phyloP scores from a whole-genome alignment of 2,888 invertebrate species.

The Brenthis ino region DNA sequence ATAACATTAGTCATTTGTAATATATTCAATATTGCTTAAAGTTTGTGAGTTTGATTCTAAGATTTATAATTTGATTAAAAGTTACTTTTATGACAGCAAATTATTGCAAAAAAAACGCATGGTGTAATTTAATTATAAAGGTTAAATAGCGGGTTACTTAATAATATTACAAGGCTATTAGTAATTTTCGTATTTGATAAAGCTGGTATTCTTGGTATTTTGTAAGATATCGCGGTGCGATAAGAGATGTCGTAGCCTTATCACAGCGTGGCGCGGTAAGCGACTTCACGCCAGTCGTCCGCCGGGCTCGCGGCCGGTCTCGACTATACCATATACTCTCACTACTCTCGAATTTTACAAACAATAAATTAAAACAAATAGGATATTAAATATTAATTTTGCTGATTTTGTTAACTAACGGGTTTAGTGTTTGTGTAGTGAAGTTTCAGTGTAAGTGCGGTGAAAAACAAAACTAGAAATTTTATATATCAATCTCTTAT shows the following conservation, averaged over 20 bases:
- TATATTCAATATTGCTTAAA: no score
- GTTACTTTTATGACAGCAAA: neutral
- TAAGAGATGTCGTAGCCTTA: slow-evolving; percentile 33
- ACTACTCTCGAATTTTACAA: neutral
- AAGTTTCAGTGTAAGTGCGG: slow-evolving; percentile 40
- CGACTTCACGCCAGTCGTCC: slow-evolving; percentile 48
- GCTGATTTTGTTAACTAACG: no score
- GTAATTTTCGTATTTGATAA: slow-evolving; percentile 20
- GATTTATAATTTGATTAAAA: neutral
- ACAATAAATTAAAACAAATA: neutral
- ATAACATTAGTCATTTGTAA: no score
- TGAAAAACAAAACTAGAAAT: slow-evolving; percentile 55
- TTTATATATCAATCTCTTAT: slow-evolving; percentile 63
- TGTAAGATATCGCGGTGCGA: slow-evolving; percentile 35
- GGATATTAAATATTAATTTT: neutral
- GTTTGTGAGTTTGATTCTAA: no score
- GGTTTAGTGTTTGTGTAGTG: slow-evolving; percentile 20
- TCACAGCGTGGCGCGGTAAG: slow-evolving; percentile 35
- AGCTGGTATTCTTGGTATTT: slow-evolving; percentile 20
- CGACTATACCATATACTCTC: neutral
- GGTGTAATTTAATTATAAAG: slow-evolving; percentile 5
- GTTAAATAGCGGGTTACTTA: neutral
- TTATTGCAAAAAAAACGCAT: slow-evolving; percentile 10
- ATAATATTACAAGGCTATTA: slow-evolving; percentile 8
- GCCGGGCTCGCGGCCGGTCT: slow-evolving; percentile 42